Base-by-base conservation (phyloP, 2,797 vertebrate genomes). In the Melopsittacus undulatus region DNA sequence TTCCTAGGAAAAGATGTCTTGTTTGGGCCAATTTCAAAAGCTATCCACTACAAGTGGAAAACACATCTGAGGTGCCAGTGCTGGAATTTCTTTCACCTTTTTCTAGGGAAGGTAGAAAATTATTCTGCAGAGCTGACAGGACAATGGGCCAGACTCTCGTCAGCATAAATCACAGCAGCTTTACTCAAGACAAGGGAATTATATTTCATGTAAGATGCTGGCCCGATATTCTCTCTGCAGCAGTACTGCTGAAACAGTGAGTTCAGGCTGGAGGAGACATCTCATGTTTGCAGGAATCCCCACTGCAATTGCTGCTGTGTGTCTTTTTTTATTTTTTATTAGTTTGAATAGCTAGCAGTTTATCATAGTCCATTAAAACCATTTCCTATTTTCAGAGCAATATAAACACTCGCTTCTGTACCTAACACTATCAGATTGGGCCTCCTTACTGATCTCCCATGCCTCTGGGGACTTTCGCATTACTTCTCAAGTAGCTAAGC, bases 11-110 rank as follows among this genome's bases (percentile, higher is more conserved):
- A 93, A 83, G 32, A 67, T 87, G 48, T 70, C 66, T 88, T 89
- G 74, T 80, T 92, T 84, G 52, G 62, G 80, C 32, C 64, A 81
- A 66, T 92, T 92, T 92, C 90, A 93, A 61, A 89, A 96, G 69
- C 74, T 42, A 83, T 89, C 42, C 51, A 54, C 89, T 64, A 73
- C 18, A 74, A 88, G 51, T 79, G 75, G 84, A 88, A 92, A 92
- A 45, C 1, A 2, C 34, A 79, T 48, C 45, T 4, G 9, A 74
- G 49, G 54, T 73, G 64, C 30, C 49, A 62, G 10, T 32, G 18
- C 56, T 95, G 46, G 61, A 61, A 84, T 66, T 87, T 51, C 72
- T 87, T 92, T 92, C 61, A 87, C 62, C 29, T 75, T 9, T 59
- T 91, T 87, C 36, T 45, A 80, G 66, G 38, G 67, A 73, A 63